Conservation (phyloP, 1,140 invertebrate species). For the Globodera rostochiensis region DNA sequence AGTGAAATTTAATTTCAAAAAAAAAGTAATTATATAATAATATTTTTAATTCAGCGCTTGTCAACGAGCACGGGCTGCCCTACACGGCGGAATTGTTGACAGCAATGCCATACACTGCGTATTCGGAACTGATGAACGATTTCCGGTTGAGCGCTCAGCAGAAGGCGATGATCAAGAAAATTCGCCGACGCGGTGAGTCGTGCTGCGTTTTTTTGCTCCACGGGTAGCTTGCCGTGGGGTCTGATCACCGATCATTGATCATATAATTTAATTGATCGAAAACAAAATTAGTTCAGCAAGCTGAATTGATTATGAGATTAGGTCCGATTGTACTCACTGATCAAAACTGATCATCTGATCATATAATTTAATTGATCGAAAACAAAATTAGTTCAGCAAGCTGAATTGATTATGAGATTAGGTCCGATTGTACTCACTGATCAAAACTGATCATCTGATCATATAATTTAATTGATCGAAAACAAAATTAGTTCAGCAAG, state of each 20-base stretch:
- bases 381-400: not conserved
- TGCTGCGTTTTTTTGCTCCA: too few relatives aligned
- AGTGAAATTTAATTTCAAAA: conserved; percentile 2
- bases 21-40: too few relatives aligned
- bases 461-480: conserved; percentile 22
- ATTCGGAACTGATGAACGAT: conserved; percentile 54
- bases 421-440: not conserved
- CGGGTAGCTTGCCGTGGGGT: too few relatives aligned
- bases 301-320: too few relatives aligned
- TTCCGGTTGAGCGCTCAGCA: conserved; percentile 49
- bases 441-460: not conserved
- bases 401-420: too few relatives aligned
- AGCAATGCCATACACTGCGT: conserved; percentile 57
- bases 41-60: conserved; percentile 37
- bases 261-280: conserved; percentile 22
- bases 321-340: not conserved
- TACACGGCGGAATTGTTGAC: conserved; percentile 56
- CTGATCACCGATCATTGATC: not conserved
- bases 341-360: not conserved
- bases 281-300: not conserved
- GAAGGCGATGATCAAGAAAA: conserved; percentile 60
- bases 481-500: not conserved
- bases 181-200: conserved; percentile 55
- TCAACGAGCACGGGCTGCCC: conserved; percentile 51
- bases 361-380: conserved; percentile 22